Evolutionary conservation across 2,888 invertebrate genomes (phyloP).

Genomic region (Latrodectus hesperus): DNA sequence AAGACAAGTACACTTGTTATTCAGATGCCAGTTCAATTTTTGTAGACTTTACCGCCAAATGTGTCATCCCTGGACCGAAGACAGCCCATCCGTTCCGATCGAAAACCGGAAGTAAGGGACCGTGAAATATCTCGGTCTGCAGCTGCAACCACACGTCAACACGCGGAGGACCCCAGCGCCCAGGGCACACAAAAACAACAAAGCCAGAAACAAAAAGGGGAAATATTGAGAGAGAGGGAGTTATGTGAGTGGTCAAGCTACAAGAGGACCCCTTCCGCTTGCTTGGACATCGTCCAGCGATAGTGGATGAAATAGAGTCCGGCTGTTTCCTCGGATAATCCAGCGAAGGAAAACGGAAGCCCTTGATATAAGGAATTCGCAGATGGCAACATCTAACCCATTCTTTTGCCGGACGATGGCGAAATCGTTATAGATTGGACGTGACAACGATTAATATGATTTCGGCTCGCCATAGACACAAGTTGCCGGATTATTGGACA

Average conservation of each 20-base stretch:
- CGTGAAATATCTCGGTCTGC: conserved; percentile 50
- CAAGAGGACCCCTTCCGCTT: conserved; percentile 30
- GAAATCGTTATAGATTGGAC: conserved; percentile 2
- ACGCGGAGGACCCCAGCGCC: conserved; percentile 28
- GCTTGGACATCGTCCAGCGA: conserved; percentile 38
- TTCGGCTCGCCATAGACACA: neutral
- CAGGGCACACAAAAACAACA: conserved; percentile 16
- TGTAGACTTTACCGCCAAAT: conserved; percentile 19
- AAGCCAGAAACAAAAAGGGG: neutral
- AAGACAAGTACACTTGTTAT: too few relatives aligned
- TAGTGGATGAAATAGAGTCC: conserved; percentile 24
- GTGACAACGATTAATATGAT: neutral
- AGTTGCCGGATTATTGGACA: neutral
- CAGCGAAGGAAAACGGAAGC: conserved; percentile 36
- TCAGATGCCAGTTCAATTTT: too few relatives aligned
- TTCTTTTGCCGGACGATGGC: neutral
- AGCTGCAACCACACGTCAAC: conserved; percentile 56
- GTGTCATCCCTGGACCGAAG: neutral
- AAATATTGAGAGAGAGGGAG: neutral
- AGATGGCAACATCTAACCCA: neutral
- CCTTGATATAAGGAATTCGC: neutral
- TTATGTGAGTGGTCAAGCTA: conserved; percentile 28
- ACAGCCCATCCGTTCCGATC: neutral
- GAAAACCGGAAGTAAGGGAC: conserved; percentile 45
- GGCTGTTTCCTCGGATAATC: conserved; percentile 23